Evolutionary conservation across 2,888 invertebrate species (phyloP).

Genomic region (Drosophila mimica): DNA sequence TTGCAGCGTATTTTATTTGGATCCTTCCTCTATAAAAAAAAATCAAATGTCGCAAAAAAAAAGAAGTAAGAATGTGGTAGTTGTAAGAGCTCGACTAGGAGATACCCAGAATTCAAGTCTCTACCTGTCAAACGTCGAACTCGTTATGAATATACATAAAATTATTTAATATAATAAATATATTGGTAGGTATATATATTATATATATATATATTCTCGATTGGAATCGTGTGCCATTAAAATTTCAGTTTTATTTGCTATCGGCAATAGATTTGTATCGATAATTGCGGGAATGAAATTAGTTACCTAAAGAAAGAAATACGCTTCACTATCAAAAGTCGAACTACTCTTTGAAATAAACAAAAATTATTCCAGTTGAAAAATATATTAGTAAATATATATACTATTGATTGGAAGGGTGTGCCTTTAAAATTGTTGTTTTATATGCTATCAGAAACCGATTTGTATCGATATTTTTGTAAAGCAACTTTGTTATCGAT

Average conservation of each 20-base stretch:
- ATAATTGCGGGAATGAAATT: background rate
- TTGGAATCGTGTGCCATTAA: background rate
- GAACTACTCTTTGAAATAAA: background rate
- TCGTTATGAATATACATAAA: background rate
- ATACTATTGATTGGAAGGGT: no score
- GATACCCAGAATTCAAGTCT: background rate
- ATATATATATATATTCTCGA: background rate
- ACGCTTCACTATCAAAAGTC: background rate
- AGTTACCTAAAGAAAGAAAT: no score
- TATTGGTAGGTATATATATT: background rate
- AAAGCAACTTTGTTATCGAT: background rate
- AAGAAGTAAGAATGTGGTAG: conserved; percentile 30
- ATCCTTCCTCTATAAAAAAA: conserved; percentile 24
- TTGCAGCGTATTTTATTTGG: conserved; percentile 19
- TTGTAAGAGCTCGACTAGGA: background rate
- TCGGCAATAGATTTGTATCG: background rate
- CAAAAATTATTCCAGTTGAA: background rate
- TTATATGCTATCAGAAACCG: background rate
- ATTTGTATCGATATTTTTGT: background rate
- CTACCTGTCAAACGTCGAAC: background rate
- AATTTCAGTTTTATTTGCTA: background rate
- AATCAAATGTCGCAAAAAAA: conserved; percentile 20
- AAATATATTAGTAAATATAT: background rate
- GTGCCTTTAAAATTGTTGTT: background rate
- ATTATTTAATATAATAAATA: background rate